Conservation (phyloP, 2,888 invertebrate genomes). For the Notocelia uddmanniana region DNA sequence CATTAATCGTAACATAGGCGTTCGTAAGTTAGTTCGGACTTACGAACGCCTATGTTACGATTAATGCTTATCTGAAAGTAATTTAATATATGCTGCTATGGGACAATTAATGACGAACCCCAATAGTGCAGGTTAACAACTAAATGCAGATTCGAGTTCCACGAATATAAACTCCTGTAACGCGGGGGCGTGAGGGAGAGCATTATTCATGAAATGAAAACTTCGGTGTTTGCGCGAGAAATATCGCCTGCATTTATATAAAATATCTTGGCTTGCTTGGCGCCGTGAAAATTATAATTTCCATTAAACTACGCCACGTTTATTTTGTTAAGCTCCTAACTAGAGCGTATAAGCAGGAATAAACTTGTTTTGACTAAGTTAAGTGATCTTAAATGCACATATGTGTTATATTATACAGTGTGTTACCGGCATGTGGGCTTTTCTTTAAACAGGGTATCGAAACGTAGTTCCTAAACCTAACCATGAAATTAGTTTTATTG, state of each 20-base stretch:
- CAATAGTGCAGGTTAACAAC: slow-evolving; percentile 22
- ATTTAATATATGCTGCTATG: no score
- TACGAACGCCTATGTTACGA: no score
- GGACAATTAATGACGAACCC: no score
- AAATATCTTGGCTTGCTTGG: slow-evolving; percentile 34
- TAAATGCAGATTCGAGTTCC: slow-evolving; percentile 22
- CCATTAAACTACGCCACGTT: slow-evolving; percentile 36
- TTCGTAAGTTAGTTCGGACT: no score
- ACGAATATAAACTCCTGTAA: slow-evolving; percentile 17
- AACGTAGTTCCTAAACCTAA: no score
- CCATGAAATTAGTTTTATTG: no score
- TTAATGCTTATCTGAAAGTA: no score
- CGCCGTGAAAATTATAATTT: slow-evolving; percentile 38
- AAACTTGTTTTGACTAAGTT: slow-evolving; percentile 22
- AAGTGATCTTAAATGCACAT: neutral
- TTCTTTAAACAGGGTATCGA: no score
- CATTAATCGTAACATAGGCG: no score
- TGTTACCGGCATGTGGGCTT: no score
- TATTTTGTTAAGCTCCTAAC: slow-evolving; percentile 30
- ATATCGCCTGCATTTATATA: slow-evolving; percentile 44
- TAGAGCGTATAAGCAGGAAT: slow-evolving; percentile 19
- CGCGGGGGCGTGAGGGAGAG: slow-evolving; percentile 19
- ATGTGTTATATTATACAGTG: no score
- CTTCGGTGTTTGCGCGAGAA: slow-evolving; percentile 40
- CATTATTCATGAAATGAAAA: slow-evolving; percentile 44